These are phyloP conservation scores for Aporophyla lueneburgensis DNA, from an alignment of 2,888 invertebrate species.

Conservation along the genomic window DNA sequence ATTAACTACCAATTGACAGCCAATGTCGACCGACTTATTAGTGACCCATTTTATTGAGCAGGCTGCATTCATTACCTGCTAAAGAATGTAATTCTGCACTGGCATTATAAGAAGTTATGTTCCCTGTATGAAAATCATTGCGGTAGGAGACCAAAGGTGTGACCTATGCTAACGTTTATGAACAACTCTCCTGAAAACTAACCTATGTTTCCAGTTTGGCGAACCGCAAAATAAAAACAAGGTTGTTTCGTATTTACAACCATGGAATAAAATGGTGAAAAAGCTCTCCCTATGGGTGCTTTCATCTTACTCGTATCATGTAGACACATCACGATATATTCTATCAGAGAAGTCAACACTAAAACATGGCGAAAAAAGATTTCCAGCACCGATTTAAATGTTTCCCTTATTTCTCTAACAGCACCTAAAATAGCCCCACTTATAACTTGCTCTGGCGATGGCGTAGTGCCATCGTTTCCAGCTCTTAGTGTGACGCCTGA, in stretches of 20 bases:
- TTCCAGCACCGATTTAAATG: neutral
- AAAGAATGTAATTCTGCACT: neutral
- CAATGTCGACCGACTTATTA: slow-evolving; percentile 62
- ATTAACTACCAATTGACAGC: slow-evolving; percentile 71
- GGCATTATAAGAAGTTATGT: neutral
- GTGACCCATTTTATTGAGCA: slow-evolving; percentile 30
- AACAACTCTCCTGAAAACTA: neutral
- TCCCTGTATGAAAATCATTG: neutral
- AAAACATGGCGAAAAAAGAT: no score
- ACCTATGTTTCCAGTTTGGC: neutral
- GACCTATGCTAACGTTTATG: neutral
- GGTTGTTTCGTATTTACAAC: neutral
- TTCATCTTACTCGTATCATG: neutral
- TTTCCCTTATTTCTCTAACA: neutral
- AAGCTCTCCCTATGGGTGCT: neutral
- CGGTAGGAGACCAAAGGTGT: neutral
- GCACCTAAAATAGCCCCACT: neutral
- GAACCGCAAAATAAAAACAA: no score
- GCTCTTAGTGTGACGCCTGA: slow-evolving; percentile 29
- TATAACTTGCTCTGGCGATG: slow-evolving; percentile 2
- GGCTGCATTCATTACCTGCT: slow-evolving; percentile 14
- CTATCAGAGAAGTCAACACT: neutral
- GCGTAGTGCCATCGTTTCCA: slow-evolving; percentile 17
- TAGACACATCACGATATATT: neutral
- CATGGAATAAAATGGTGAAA: neutral